These are phyloP conservation scores for Galaxea fascicularis DNA, from an alignment of 92 coral and sea anemone genomes.

Conservation along the genomic window DNA sequence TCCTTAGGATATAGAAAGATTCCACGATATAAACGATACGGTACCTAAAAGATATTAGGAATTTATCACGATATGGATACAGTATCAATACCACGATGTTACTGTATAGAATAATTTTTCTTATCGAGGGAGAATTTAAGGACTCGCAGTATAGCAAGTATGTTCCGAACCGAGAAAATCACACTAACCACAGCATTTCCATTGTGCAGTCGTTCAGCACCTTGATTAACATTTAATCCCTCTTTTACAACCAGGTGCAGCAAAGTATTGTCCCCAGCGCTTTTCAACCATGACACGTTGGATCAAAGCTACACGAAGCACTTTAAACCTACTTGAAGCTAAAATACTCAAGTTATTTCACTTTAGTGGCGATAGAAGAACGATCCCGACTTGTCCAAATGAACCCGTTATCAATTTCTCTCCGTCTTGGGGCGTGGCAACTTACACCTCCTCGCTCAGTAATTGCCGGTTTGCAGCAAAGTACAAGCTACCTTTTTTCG, in stretches of 20 bases:
- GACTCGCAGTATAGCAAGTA: too few relatives aligned
- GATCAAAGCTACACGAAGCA: constrained; percentile 52
- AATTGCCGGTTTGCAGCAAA: constrained; percentile 56
- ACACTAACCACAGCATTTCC: too few relatives aligned
- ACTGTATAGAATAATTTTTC: too few relatives aligned
- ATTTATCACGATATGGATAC: too few relatives aligned
- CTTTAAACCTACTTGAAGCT: constrained; percentile 36
- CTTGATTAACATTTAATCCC: neutral
- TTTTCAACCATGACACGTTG: constrained; percentile 64
- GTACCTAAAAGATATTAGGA: too few relatives aligned
- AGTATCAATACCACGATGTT: too few relatives aligned
- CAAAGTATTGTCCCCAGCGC: constrained; percentile 58
- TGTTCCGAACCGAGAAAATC: too few relatives aligned
- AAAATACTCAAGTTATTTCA: constrained; percentile 46
- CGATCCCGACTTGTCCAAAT: constrained; percentile 63
- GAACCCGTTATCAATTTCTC: constrained; percentile 56
- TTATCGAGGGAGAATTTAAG: too few relatives aligned
- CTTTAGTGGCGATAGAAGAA: constrained; percentile 61
- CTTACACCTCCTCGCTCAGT: constrained; percentile 44
- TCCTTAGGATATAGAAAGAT: too few relatives aligned
- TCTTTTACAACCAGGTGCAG: constrained; percentile 14
- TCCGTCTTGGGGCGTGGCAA: constrained; percentile 61
- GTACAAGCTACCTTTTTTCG: constrained; percentile 76
- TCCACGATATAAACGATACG: too few relatives aligned
- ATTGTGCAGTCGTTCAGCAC: too few relatives aligned